Conservation (phyloP, 2,113 vertebrate genomes). For the Leptodactylus fuscus region DNA sequence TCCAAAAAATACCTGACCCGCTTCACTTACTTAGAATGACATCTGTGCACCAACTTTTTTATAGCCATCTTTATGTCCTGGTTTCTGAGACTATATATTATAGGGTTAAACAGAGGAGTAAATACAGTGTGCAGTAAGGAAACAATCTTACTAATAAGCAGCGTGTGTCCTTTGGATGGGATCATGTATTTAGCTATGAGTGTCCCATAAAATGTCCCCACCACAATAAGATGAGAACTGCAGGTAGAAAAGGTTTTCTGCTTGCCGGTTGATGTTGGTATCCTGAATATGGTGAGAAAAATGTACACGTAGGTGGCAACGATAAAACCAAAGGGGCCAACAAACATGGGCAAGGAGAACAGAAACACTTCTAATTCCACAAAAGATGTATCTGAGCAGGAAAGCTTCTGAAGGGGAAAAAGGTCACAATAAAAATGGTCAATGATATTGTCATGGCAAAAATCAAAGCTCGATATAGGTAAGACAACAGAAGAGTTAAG, state of each 20-base stretch:
- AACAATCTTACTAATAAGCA: constrained; percentile 33
- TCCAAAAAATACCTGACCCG: too few species aligned
- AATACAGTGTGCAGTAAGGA: constrained; percentile 42
- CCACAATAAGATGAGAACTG: constrained; percentile 65
- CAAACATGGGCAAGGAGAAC: constrained; percentile 12
- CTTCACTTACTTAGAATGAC: too few species aligned
- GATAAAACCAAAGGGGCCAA: constrained; percentile 40
- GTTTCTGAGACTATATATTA: constrained; percentile 38
- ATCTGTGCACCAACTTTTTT: too few species aligned
- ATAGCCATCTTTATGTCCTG: constrained; percentile 22
- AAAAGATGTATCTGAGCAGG: constrained; percentile 37
- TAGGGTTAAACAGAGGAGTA: constrained; percentile 46
- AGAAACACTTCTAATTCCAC: constrained; percentile 19
- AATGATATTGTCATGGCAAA: constrained; percentile 25
- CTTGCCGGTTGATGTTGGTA: constrained; percentile 42
- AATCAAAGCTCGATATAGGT: neutral
- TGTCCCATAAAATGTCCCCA: constrained; percentile 66
- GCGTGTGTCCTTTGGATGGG: constrained; percentile 26
- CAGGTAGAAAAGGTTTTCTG: constrained; percentile 68
- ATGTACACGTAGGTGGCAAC: constrained; percentile 65
- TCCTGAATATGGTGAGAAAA: constrained; percentile 34
- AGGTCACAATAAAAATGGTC: constrained; percentile 47
- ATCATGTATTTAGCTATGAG: constrained; percentile 67
- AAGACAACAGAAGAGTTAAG: neutral
- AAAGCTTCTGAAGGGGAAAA: constrained; percentile 20